Evolutionary conservation across 2,113 vertebrate species (phyloP).

Genomic region (Malurus cyaneus): DNA sequence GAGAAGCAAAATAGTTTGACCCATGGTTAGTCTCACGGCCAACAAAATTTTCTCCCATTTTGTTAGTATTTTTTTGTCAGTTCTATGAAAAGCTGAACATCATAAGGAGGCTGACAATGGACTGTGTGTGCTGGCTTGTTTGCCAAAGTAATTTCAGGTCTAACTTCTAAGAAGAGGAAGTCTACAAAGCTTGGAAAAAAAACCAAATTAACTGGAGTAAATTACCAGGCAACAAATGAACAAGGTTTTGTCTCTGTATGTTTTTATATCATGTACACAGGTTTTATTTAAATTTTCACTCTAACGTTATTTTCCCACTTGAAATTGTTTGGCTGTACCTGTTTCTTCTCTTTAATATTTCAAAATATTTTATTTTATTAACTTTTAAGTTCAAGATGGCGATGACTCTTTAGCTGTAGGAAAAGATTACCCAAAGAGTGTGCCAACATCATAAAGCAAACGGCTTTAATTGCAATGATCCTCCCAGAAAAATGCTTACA

Average conservation of each 20-base stretch:
- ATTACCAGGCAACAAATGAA: background rate
- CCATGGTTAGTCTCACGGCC: background rate
- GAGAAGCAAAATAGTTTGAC: conserved; percentile 14
- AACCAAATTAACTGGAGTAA: background rate
- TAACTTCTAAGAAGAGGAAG: background rate
- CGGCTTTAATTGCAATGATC: background rate
- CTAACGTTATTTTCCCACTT: background rate
- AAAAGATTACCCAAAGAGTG: background rate
- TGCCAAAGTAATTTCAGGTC: conserved; percentile 19
- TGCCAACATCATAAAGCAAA: background rate
- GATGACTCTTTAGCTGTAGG: background rate
- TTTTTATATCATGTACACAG: background rate
- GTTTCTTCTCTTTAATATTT: background rate
- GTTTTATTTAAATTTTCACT: background rate
- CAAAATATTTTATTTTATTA: background rate
- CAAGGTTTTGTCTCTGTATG: background rate
- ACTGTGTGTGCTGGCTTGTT: background rate
- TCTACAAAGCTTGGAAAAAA: background rate
- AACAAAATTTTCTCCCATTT: background rate
- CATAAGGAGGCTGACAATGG: background rate
- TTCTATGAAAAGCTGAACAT: background rate
- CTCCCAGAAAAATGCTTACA: background rate
- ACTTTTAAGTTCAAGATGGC: background rate
- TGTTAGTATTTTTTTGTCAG: background rate
- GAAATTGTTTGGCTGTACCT: background rate